Conservation (phyloP, 2,888 invertebrate species). For the Brenthis ino region DNA sequence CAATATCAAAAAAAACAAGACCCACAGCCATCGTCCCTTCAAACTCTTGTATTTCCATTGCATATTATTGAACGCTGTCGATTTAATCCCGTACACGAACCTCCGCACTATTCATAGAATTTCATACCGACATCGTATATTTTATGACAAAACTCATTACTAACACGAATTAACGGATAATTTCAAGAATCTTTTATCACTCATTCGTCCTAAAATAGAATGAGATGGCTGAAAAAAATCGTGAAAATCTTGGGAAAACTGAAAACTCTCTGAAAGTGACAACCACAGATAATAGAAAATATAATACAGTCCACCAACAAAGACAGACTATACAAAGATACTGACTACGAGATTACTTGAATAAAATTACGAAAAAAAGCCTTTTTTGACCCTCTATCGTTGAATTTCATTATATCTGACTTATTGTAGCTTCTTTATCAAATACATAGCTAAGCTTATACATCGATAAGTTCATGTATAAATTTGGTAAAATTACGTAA, state of each 20-base stretch:
- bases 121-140: conserved; percentile 51
- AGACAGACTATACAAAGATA: neutral
- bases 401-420: too few species aligned
- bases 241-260: conserved; percentile 62
- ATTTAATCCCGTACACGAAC: conserved; percentile 49
- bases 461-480: too few species aligned
- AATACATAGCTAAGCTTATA: too few species aligned
- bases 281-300: conserved; percentile 10
- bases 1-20: conserved; percentile 52
- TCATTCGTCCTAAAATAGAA: conserved; percentile 79
- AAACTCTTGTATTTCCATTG: conserved; percentile 70
- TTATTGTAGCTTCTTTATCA: too few species aligned
- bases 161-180: conserved; percentile 52
- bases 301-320: neutral
- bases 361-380: too few species aligned
- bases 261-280: conserved; percentile 28
- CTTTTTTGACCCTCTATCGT: too few species aligned
- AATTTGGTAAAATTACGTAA: too few species aligned
- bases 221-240: conserved; percentile 63
- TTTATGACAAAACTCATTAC: conserved; percentile 54
- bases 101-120: conserved; percentile 56
- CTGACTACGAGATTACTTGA: too few species aligned
- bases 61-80: conserved; percentile 64
- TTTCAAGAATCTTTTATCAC: conserved; percentile 65
- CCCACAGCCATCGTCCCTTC: conserved; percentile 67